A percentile compares a stretch with the other conserved stretches of the same genome.
These are phyloP conservation scores for Megaceryle torquata DNA, from an alignment of 2,113 vertebrate species.

Conservation along the genomic window DNA sequence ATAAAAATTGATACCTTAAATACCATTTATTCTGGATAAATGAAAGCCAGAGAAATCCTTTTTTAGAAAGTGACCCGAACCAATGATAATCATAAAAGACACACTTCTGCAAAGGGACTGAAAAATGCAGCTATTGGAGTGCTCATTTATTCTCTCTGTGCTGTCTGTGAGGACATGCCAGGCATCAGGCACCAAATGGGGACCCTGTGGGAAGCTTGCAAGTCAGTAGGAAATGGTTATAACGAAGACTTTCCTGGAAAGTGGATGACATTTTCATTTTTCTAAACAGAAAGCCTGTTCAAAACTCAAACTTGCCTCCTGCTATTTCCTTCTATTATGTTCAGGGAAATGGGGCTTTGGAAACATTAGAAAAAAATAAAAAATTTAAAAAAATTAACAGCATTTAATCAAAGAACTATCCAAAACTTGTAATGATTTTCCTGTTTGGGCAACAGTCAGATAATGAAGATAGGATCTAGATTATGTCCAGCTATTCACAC, in stretches of 20 bases:
- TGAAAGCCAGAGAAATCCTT: neutral
- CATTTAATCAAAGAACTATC: neutral
- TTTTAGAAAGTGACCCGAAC: neutral
- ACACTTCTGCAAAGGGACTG: neutral
- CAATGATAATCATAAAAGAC: neutral
- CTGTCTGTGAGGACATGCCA: neutral
- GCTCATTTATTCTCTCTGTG: neutral
- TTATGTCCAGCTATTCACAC: neutral
- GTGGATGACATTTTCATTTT: neutral
- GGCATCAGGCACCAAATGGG: neutral
- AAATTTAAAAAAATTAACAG: neutral
- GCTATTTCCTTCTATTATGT: neutral
- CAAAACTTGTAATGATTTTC: neutral
- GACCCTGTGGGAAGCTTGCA: neutral
- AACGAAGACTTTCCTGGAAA: neutral
- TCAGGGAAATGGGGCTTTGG: neutral
- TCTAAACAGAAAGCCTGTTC: neutral
- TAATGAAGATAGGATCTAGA: neutral
- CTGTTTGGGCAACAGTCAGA: neutral
- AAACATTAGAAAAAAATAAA: neutral
- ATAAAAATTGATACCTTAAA: neutral
- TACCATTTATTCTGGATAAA: neutral
- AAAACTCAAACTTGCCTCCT: neutral
- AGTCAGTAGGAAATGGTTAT: neutral
- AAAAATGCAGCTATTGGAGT: neutral